Evolutionary conservation across 2,113 vertebrate species (phyloP), one percentile per base, ranked within the genome.

Genomic region (Nicator chloris): DNA sequence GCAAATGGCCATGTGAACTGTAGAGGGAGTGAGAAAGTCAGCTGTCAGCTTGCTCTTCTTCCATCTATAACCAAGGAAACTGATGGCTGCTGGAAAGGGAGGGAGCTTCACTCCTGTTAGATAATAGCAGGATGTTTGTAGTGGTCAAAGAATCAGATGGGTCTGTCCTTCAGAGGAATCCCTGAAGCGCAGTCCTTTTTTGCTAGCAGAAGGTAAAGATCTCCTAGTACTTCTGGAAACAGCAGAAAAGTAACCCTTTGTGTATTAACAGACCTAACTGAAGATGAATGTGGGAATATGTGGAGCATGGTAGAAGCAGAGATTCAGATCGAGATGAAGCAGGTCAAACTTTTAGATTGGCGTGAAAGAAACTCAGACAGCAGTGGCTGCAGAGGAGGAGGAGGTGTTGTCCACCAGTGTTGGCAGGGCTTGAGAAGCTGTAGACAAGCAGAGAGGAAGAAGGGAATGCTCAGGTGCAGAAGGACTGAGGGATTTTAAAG

Each of bases 41-140:
- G 59, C 95, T 95, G 90, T 89, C 93, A 93, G 90, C 84, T 88
- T 91, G 95, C 94, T 94, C 49, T 61, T 94, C 90, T 86, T 95
- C 93, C 85, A 33, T 92, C 86, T 60, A 84, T 96, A 96, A 91
- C 96, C 86, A 80, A 66, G 92, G 97, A 94, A 95, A 97, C 93
- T 17, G 24, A 63, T 88, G 96, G 84, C 22, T 86, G 37, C 90
- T 96, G 81, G 82, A 68, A 66, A 60, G 15, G 65, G 79, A 82
- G 75, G 57, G 73, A 80, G 60, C 63, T 93, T 50, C 39, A 31
- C 10, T 3, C 50, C 7, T 91, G 56, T 94, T 90, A 94, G 95
- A 66, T 97, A 95, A 96, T 70, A 95, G 87, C 94, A 95, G 89
- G 91, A 63, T 96, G 88, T 90, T 95, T 6, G 2, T 85, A 78